Percentiles rank a stretch among this genome's conserved stretches.
These are phyloP conservation scores for Penaeus vannamei DNA, from an alignment of 1,140 invertebrate species.

Conservation along the genomic window DNA sequence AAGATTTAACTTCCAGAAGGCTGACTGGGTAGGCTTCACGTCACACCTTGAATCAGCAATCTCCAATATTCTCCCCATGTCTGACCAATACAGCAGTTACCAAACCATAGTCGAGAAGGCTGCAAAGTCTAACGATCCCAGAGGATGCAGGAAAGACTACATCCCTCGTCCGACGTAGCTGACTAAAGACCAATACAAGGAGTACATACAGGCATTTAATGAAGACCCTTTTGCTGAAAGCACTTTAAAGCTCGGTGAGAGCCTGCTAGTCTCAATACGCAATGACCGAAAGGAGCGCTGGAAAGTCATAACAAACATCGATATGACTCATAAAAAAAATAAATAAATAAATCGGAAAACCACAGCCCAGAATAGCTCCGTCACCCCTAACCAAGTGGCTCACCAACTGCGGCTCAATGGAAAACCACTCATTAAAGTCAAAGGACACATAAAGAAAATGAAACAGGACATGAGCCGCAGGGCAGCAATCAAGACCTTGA, in stretches of 20 bases:
- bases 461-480: slow-evolving; percentile 73
- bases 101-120: background rate
- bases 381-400: slow-evolving; percentile 72
- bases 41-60: background rate
- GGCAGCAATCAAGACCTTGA: too few relatives aligned
- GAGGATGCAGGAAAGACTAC: slow-evolving; percentile 5
- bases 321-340: slow-evolving; percentile 78
- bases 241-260: background rate
- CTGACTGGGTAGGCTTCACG: background rate
- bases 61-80: too few relatives aligned
- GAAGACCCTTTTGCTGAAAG: slow-evolving; percentile 1
- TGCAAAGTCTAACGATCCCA: background rate
- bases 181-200: slow-evolving; percentile 5
- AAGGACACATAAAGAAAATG: slow-evolving; percentile 67
- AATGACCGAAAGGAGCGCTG: too few relatives aligned
- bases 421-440: slow-evolving; percentile 76
- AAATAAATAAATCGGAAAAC: slow-evolving; percentile 84
- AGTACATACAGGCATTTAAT: slow-evolving; percentile 1
- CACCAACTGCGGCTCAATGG: slow-evolving; percentile 79
- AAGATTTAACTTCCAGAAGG: slow-evolving; percentile 1
- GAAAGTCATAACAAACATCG: slow-evolving; percentile 31
- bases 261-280: too few relatives aligned
- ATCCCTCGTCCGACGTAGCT: background rate
- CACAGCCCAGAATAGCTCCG: slow-evolving; percentile 71
- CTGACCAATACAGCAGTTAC: background rate